Percentiles rank a stretch among this genome's conserved stretches.
Conservation (phyloP, 2,888 invertebrate species). For the Leptogaster cylindrica region DNA sequence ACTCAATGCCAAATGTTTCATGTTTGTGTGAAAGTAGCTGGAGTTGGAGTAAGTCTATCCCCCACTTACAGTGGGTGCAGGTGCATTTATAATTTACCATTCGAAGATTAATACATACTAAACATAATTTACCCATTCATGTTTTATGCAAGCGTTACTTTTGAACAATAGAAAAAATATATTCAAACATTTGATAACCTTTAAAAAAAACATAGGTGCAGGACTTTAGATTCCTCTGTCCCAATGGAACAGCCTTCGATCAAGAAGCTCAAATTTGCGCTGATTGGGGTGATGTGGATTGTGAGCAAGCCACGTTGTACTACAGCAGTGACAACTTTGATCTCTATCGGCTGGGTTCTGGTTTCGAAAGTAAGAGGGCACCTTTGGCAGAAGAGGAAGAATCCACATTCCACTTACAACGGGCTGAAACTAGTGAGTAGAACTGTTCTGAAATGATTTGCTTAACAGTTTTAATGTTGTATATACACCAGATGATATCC, state of each 20-base stretch:
- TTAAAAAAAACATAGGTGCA: constrained; percentile 64
- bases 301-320: constrained; percentile 80
- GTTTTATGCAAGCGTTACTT: no score
- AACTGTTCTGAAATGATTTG: not conserved
- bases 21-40: constrained; percentile 84
- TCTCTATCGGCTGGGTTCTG: constrained; percentile 80
- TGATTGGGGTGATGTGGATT: constrained; percentile 89
- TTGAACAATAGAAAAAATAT: no score
- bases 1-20: constrained; percentile 90
- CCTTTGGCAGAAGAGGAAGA: constrained; percentile 70
- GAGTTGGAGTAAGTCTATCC: constrained; percentile 68
- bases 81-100: not conserved
- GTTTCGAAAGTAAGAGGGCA: constrained; percentile 73
- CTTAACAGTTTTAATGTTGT: not conserved
- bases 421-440: constrained; percentile 69
- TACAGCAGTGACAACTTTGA: constrained; percentile 85
- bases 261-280: constrained; percentile 92
- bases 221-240: constrained; percentile 87
- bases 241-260: constrained; percentile 89
- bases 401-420: constrained; percentile 74
- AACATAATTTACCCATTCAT: no score
- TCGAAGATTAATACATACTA: no score
- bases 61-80: not conserved
- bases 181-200: no score
- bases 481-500: constrained; percentile 49